These are phyloP conservation scores for Dusona sp. DNA, from an alignment of 2,888 invertebrate genomes.

Conservation along the genomic window DNA sequence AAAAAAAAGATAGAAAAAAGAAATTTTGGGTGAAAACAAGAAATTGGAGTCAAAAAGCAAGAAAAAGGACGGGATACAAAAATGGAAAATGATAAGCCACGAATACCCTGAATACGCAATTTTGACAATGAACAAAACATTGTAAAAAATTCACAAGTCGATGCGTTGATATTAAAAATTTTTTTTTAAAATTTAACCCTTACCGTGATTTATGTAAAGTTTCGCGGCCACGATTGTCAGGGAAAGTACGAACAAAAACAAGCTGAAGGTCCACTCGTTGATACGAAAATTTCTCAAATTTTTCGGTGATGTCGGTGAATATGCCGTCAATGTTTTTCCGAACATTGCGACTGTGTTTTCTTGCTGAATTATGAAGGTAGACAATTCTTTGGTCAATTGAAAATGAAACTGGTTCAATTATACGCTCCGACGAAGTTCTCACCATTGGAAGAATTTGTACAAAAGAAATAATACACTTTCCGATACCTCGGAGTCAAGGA, in stretches of 20 bases:
- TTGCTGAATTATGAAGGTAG: neutral
- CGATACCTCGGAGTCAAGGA: neutral
- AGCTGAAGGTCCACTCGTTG: conserved; percentile 77
- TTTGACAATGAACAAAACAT: neutral
- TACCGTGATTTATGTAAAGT: conserved; percentile 77
- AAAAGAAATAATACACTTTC: neutral
- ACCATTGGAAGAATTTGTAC: neutral
- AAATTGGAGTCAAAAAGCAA: neutral
- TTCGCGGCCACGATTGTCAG: conserved; percentile 76
- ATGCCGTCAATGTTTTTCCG: neutral
- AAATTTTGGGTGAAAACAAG: neutral
- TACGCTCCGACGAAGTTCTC: neutral
- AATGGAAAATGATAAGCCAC: neutral
- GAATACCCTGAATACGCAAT: neutral
- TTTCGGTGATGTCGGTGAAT: conserved; percentile 36
- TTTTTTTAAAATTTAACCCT: conserved; percentile 44
- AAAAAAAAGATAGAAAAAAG: neutral
- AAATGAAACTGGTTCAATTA: neutral
- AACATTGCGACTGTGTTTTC: conserved; percentile 5
- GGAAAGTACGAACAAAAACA: conserved; percentile 75
- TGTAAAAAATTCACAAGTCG: neutral
- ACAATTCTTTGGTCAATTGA: neutral
- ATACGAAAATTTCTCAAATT: conserved; percentile 71
- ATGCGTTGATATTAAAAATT: neutral
- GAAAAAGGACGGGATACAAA: neutral